Evolutionary conservation across 2,113 vertebrate species (phyloP).

Genomic region (Blennius ocellaris): DNA sequence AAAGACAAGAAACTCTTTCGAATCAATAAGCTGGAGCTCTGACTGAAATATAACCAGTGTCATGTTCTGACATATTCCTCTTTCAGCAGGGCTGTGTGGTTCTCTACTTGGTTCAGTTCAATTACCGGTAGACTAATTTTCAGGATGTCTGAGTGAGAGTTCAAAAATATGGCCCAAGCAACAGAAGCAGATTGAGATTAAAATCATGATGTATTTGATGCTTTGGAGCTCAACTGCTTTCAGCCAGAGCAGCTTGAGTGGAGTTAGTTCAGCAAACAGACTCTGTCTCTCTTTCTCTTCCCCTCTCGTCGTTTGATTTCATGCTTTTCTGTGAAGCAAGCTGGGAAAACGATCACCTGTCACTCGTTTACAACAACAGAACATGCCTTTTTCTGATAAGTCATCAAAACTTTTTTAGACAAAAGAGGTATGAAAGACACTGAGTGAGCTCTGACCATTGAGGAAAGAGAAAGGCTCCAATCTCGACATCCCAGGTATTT

Average conservation of each 20-base stretch:
- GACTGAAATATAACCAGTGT: neutral
- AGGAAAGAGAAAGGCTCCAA: constrained; percentile 4
- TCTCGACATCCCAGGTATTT: neutral
- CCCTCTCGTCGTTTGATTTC: too few relatives aligned
- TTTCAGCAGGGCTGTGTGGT: neutral
- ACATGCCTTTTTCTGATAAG: constrained; percentile 16
- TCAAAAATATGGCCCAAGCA: constrained; percentile 6
- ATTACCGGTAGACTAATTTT: constrained; percentile 5
- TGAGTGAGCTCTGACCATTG: neutral
- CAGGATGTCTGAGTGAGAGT: constrained; percentile 2
- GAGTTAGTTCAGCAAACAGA: constrained; percentile 30
- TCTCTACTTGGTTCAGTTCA: neutral
- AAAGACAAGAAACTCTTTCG: constrained; percentile 2
- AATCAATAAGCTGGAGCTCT: neutral
- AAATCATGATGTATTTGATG: constrained; percentile 6
- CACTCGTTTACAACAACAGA: constrained; percentile 13
- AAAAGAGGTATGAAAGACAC: too few relatives aligned
- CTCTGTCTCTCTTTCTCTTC: neutral
- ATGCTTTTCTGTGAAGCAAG: constrained; percentile 1
- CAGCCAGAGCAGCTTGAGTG: constrained; percentile 18
- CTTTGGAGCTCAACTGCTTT: constrained; percentile 19
- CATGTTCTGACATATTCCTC: neutral
- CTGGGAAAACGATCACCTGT: constrained; percentile 45
- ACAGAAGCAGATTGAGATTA: constrained; percentile 19
- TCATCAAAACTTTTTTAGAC: constrained; percentile 8